Conservation (phyloP, 2,113 vertebrate genomes). For the Corapipo altera region DNA sequence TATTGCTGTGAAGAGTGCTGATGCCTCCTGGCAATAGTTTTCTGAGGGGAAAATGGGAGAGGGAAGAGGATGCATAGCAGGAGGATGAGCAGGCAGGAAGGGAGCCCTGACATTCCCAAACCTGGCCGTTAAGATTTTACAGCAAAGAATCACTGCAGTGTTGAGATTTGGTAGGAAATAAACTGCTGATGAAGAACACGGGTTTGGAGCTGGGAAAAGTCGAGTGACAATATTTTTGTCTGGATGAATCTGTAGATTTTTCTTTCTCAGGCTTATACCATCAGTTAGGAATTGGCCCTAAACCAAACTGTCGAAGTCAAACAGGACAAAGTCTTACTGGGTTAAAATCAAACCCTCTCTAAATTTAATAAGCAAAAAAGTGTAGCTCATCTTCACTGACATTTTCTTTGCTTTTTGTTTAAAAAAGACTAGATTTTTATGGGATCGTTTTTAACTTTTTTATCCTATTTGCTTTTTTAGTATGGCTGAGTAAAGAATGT, state of each 20-base stretch:
- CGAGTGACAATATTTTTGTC: background rate
- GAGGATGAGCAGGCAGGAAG: background rate
- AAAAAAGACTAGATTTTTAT: background rate
- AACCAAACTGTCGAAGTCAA: background rate
- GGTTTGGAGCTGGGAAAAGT: background rate
- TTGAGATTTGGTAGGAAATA: background rate
- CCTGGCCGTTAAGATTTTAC: background rate
- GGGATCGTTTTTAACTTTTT: background rate
- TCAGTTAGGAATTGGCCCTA: background rate
- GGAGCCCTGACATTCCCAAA: background rate
- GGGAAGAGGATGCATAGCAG: background rate
- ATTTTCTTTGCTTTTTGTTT: background rate
- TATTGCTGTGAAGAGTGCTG: background rate
- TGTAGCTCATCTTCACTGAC: background rate
- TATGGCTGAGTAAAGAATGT: background rate
- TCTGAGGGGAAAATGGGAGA: accelerated
- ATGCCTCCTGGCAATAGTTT: background rate
- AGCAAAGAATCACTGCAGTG: background rate
- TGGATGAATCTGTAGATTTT: background rate
- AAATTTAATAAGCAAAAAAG: background rate
- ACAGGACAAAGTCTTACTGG: background rate
- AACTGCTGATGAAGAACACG: background rate
- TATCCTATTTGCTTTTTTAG: background rate
- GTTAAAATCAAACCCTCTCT: background rate
- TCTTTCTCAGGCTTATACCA: background rate